Percentiles rank a stretch among this genome's conserved stretches.
Evolutionary conservation across 2,888 invertebrate species (phyloP).

Genomic region (Melinaea marsaeus): DNA sequence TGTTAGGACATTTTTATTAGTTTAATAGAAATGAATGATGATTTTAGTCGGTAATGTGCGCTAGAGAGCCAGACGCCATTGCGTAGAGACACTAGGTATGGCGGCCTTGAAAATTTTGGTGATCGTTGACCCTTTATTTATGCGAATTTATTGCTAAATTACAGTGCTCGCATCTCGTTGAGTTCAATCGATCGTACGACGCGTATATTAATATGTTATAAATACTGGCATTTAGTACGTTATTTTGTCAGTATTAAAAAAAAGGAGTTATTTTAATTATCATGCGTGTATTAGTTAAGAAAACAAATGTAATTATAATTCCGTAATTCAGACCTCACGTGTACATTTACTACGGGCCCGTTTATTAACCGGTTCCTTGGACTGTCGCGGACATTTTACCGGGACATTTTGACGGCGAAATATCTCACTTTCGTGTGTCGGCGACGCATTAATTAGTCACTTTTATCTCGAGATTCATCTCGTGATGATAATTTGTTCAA

Average conservation of each 20-base stretch:
- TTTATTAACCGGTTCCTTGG: conserved; percentile 29
- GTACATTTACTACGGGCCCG: conserved; percentile 28
- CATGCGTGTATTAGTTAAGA: conserved; percentile 3
- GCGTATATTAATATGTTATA: conserved; percentile 3
- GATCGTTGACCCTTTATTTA: conserved; percentile 40
- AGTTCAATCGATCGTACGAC: conserved; percentile 24
- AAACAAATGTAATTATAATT: conserved; percentile 8
- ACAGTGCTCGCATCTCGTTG: conserved; percentile 23
- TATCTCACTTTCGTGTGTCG: conserved; percentile 25
- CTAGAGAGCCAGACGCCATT: conserved; percentile 34
- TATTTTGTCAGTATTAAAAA: not conserved
- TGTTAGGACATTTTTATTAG: not conserved
- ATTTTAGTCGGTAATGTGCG: conserved; percentile 21
- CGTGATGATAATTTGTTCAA: not conserved
- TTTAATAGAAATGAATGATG: conserved; percentile 11
- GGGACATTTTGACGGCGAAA: conserved; percentile 21
- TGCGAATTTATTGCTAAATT: conserved; percentile 35
- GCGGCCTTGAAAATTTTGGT: conserved; percentile 41
- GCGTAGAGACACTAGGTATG: conserved; percentile 32
- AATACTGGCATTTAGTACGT: conserved; percentile 3
- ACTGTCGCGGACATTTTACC: conserved; percentile 25
- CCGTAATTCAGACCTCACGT: conserved; percentile 21
- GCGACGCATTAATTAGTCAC: conserved; percentile 15
- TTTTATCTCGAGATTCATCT: conserved; percentile 9
- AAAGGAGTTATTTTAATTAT: not conserved